phyloP scores from a whole-genome alignment of 1,140 invertebrate genomes.

The Proctacanthus coquilletti region DNA sequence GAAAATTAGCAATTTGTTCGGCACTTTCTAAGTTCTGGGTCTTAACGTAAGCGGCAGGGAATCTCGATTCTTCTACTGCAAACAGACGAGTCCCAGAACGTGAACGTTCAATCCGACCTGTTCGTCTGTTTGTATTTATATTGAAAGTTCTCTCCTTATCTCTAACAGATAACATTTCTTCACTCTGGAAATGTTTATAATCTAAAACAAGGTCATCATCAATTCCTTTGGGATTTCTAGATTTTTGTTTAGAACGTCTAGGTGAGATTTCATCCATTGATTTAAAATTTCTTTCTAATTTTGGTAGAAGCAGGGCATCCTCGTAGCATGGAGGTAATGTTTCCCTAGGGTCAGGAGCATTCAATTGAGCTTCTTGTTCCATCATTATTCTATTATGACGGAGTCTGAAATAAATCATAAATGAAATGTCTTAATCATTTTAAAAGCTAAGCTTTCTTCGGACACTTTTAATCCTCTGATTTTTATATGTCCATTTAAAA shows the following conservation, averaged over 20 bases:
- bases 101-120: slow-evolving; percentile 17
- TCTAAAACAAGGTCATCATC: slow-evolving; percentile 24
- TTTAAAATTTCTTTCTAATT: slow-evolving; percentile 38
- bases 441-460: no score
- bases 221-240: slow-evolving; percentile 24
- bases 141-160: slow-evolving; percentile 19
- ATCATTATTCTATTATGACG: slow-evolving; percentile 35
- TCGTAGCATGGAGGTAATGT: slow-evolving; percentile 53
- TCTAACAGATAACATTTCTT: slow-evolving; percentile 25
- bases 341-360: slow-evolving; percentile 44
- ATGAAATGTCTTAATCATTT: no score
- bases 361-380: slow-evolving; percentile 39
- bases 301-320: slow-evolving; percentile 53
- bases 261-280: slow-evolving; percentile 37
- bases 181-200: slow-evolving; percentile 23
- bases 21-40: slow-evolving; percentile 24
- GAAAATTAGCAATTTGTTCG: slow-evolving; percentile 25
- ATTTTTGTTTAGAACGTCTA: slow-evolving; percentile 17
- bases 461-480: no score
- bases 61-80: slow-evolving; percentile 21
- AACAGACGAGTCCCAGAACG: slow-evolving; percentile 23
- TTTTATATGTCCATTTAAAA: no score
- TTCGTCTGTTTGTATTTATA: slow-evolving; percentile 15
- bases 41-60: slow-evolving; percentile 22
- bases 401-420: slow-evolving; percentile 21